A percentile compares a stretch with the other conserved stretches of the same genome.
Evolutionary conservation across 2,113 vertebrate genomes (phyloP).

Genomic region (Carassius carassius): DNA sequence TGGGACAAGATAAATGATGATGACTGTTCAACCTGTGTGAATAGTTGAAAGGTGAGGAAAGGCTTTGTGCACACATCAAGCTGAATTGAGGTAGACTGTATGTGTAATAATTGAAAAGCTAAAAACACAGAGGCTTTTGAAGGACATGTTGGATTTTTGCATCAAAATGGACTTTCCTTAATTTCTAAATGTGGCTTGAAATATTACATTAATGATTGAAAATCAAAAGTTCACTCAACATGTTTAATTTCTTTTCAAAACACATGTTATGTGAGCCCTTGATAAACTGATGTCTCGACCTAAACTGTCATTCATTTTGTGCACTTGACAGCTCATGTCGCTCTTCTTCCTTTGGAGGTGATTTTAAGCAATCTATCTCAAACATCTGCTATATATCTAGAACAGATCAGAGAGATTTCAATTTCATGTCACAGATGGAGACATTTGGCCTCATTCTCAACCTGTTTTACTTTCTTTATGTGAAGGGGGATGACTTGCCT

Average conservation of each 20-base stretch:
- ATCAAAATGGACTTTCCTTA: no score
- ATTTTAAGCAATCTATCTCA: neutral
- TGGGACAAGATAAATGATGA: neutral
- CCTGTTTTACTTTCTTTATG: conserved; percentile 1
- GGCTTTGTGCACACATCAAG: neutral
- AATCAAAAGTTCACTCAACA: neutral
- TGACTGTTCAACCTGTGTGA: neutral
- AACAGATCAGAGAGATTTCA: conserved; percentile 4
- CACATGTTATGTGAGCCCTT: neutral
- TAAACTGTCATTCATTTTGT: neutral
- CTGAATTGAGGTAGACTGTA: neutral
- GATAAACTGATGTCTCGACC: neutral
- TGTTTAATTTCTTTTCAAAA: neutral
- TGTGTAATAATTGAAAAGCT: neutral
- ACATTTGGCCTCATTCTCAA: conserved; percentile 1
- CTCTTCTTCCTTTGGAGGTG: neutral
- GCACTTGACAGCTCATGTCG: conserved; percentile 21
- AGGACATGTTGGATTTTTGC: neutral
- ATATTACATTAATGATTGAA: neutral
- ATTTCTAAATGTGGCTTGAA: neutral
- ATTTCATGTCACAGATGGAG: neutral
- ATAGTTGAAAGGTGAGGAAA: neutral
- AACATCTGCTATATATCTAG: neutral
- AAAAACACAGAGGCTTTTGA: neutral
- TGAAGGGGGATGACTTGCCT: neutral